Evolutionary conservation across 2,888 invertebrate genomes (phyloP).

Genomic region (Caenorhabditis parvicauda): DNA sequence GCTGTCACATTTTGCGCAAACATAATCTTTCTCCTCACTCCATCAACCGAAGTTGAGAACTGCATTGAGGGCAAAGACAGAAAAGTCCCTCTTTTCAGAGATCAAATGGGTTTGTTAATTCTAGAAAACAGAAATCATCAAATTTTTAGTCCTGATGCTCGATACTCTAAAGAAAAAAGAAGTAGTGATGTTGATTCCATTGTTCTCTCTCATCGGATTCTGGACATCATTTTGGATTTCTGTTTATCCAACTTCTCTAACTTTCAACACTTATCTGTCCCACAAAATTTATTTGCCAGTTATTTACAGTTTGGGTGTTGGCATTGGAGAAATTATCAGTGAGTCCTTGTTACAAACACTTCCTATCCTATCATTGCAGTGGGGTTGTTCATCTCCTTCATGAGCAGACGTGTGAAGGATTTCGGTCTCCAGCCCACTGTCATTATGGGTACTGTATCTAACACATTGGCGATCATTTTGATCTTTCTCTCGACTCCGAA

Average conservation of each 20-base stretch:
- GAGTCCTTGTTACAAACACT: too few relatives aligned
- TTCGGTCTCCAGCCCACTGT: slow-evolving; percentile 39
- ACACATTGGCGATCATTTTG: slow-evolving; percentile 8
- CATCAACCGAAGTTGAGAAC: slow-evolving; percentile 26
- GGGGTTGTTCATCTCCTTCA: slow-evolving; percentile 28
- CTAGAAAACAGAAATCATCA: neutral
- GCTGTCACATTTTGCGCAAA: slow-evolving; percentile 21
- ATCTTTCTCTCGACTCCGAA: slow-evolving; percentile 28
- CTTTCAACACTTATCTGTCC: slow-evolving; percentile 29
- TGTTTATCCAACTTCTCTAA: slow-evolving; percentile 38
- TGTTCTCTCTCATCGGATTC: slow-evolving; percentile 26
- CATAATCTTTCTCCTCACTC: slow-evolving; percentile 26
- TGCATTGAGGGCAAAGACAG: slow-evolving; percentile 26
- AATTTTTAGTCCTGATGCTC: slow-evolving; percentile 10
- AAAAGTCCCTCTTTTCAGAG: slow-evolving; percentile 5
- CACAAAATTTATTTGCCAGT: slow-evolving; percentile 27
- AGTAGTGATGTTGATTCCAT: slow-evolving; percentile 22
- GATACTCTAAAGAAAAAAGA: slow-evolving; percentile 10
- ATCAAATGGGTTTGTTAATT: slow-evolving; percentile 22
- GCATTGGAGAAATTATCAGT: slow-evolving; percentile 38
- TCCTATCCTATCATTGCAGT: slow-evolving; percentile 22
- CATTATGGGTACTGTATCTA: slow-evolving; percentile 20
- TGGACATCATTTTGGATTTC: slow-evolving; percentile 36
- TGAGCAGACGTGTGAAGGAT: slow-evolving; percentile 27
- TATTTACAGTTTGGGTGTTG: slow-evolving; percentile 27